Evolutionary conservation across 2,888 invertebrate species (phyloP), one percentile per base, ranked within the genome.

Genomic region (Morinoia aosen): DNA sequence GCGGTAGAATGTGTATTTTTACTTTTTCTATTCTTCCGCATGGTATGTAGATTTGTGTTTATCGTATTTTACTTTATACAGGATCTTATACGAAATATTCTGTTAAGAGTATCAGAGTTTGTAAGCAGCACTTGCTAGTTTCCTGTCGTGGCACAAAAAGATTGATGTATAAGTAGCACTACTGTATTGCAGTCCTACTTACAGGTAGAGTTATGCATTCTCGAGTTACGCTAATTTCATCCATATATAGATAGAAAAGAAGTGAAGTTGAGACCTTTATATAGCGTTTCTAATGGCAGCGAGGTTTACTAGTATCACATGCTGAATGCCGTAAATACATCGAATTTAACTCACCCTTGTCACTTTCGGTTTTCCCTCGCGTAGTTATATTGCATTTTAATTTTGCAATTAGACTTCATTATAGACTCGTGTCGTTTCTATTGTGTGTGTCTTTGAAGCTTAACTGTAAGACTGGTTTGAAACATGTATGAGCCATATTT

Each of bases 11-110:
- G 4, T 76, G 76, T 76, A 76, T 76, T 76, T 76, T 76, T 33
- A 33, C 10, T 90, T 90, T 90, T 90, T 90, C 39, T 40, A 40
- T 16, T 90, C 90, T 90, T 90, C 90, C 90, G 90, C 90, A 90
- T 90, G 90, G 12, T 90, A 90, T 12, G 90, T 90, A 90, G 90
- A 90, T 90, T 90, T 90, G 76, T 76, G 76, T 76, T 16, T 76
- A 25, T 76, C 25, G 76, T 76, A 16, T 61, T 61, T 61, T 61
- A 61, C 19, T 61, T 12, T 76, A 14, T 16, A 19, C 25, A 76
- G 76, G 33, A 76, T 76, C 25, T 76, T 76, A 2, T 61, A 61
- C 25, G 33, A 33, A 76, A 1, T 76, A 61, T 33, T 76, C 76
- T 76, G 76, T 76, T 19, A 12, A 64, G 19, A 76, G 76, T 76